Evolutionary conservation across 2,888 invertebrate species (phyloP).

Genomic region (Ecliptopera silaceata): DNA sequence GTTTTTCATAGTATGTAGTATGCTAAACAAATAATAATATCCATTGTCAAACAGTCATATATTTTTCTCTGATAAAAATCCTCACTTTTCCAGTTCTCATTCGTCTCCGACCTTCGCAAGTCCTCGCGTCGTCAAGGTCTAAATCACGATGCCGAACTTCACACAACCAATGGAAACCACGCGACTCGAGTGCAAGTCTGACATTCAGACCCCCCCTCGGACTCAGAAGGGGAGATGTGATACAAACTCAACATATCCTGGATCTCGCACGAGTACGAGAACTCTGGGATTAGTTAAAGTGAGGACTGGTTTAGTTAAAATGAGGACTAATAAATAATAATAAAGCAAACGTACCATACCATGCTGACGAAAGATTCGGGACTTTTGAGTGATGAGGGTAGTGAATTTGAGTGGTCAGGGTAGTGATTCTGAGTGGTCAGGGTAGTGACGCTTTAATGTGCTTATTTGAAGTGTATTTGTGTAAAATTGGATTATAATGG

Average conservation of each 20-base stretch:
- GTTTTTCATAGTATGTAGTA: too few relatives aligned
- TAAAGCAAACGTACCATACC: too few relatives aligned
- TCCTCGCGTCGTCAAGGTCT: constrained; percentile 53
- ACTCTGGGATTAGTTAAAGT: constrained; percentile 22
- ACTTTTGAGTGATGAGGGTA: not conserved
- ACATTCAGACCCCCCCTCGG: constrained; percentile 59
- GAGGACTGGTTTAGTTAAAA: too few relatives aligned
- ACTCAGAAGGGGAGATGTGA: constrained; percentile 56
- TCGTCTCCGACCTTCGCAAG: constrained; percentile 72
- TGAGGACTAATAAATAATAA: too few relatives aligned
- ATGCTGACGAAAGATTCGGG: too few relatives aligned
- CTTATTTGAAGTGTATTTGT: too few relatives aligned
- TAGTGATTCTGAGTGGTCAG: not conserved
- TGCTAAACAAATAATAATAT: too few relatives aligned
- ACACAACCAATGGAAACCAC: constrained; percentile 71
- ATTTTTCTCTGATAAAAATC: not conserved
- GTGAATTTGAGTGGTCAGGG: constrained; percentile 1
- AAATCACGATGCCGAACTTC: constrained; percentile 66
- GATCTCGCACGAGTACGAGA: constrained; percentile 68
- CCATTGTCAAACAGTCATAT: too few relatives aligned
- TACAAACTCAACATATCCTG: constrained; percentile 63
- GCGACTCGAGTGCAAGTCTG: constrained; percentile 69
- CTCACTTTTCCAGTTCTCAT: constrained; percentile 59
- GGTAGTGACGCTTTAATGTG: not conserved
- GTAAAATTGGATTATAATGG: too few relatives aligned